phyloP scores from a whole-genome alignment of 1,140 invertebrate genomes.

The Drosophila arizonae region DNA sequence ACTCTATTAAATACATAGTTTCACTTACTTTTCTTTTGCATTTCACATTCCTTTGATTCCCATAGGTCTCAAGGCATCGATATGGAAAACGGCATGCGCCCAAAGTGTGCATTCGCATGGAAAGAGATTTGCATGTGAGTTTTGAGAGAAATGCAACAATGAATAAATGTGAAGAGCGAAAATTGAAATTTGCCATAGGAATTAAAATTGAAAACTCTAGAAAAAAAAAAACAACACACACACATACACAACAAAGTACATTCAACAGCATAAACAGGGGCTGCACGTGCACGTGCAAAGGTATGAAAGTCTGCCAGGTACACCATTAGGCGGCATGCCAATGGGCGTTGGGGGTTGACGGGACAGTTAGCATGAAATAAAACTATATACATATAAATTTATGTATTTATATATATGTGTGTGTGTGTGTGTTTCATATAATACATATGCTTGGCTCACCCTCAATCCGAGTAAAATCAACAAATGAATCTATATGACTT shows the following conservation, averaged over 20 bases:
- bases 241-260: neutral
- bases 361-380: constrained; percentile 2
- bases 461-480: constrained; percentile 40
- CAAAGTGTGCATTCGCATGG: constrained; percentile 57
- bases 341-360: constrained; percentile 37
- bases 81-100: constrained; percentile 50
- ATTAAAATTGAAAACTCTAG: no score
- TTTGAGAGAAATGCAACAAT: constrained; percentile 23
- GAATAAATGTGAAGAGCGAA: constrained; percentile 36
- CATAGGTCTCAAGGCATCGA: neutral
- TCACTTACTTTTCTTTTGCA: neutral
- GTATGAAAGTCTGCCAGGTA: constrained; percentile 30
- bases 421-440: neutral
- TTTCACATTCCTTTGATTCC: neutral
- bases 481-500: constrained; percentile 49
- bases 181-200: constrained; percentile 35
- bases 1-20: neutral
- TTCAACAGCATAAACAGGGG: constrained; percentile 10
- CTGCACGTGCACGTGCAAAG: constrained; percentile 43
- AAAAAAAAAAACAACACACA: no score
- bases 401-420: neutral
- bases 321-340: constrained; percentile 5
- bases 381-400: neutral
- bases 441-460: constrained; percentile 11
- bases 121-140: constrained; percentile 39